Conservation (phyloP, 2,797 vertebrate genomes). For the Limnodromus scolopaceus region DNA sequence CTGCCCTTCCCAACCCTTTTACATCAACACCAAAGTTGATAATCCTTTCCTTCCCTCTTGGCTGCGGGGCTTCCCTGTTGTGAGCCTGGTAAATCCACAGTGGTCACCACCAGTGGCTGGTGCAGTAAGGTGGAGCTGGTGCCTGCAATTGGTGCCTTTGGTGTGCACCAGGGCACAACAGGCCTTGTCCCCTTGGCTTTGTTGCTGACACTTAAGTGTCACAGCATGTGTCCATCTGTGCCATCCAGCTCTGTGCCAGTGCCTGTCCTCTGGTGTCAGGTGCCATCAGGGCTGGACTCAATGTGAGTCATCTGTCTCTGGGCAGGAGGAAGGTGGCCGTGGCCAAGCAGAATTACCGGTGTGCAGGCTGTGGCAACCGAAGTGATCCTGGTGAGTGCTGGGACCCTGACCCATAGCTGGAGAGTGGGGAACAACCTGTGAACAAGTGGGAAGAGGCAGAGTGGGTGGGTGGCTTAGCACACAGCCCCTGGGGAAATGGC, state of each 20-base stretch:
- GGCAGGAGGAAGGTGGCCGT: slow-evolving; percentile 92
- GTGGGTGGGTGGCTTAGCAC: not conserved
- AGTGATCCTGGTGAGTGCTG: slow-evolving; percentile 89
- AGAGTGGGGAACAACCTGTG: not conserved
- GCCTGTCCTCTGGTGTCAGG: not conserved
- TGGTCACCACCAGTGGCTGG: not conserved
- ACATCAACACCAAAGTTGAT: not conserved
- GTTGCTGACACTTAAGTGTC: not conserved
- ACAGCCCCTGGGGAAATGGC: not conserved
- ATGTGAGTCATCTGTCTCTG: not conserved
- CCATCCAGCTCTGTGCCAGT: not conserved
- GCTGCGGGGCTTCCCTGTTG: not conserved
- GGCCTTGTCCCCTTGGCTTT: not conserved
- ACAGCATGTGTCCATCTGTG: not conserved
- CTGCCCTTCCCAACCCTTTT: not conserved
- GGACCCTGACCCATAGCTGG: not conserved
- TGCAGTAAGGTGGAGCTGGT: not conserved
- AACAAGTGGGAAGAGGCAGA: not conserved
- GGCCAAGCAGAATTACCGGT: slow-evolving; percentile 96
- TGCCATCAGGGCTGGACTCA: not conserved
- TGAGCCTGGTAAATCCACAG: not conserved
- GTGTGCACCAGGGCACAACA: not conserved
- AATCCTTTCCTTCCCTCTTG: not conserved
- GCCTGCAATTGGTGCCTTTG: not conserved
- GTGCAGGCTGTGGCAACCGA: slow-evolving; percentile 95